Evolutionary conservation across 2,113 vertebrate species (phyloP).

Genomic region (Corythornis vintsioides): DNA sequence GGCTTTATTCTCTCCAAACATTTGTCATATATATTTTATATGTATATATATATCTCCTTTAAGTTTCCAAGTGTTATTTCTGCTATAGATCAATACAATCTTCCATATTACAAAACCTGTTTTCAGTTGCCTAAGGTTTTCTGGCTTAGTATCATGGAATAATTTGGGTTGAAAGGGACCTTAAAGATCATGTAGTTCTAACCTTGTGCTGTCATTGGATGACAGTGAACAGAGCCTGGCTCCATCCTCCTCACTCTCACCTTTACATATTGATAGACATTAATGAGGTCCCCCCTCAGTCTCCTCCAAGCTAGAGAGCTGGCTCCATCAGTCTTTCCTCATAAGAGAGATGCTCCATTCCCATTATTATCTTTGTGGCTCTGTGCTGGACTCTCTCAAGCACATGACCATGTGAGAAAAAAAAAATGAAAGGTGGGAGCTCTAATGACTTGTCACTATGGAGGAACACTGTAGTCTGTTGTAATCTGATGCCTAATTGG

Average conservation of each 20-base stretch:
- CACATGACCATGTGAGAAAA: background rate
- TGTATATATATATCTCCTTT: background rate
- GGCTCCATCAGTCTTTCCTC: too few species aligned
- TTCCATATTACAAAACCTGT: background rate
- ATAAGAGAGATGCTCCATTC: too few species aligned
- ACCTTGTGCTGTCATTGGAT: too few species aligned
- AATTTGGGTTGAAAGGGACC: background rate
- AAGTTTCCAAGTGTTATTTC: background rate
- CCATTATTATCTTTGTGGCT: too few species aligned
- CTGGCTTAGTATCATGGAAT: background rate
- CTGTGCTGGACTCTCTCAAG: too few species aligned
- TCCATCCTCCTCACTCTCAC: too few species aligned
- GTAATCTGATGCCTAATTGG: background rate
- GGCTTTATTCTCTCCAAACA: background rate
- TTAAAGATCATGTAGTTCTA: background rate
- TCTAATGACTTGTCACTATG: background rate
- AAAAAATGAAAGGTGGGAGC: background rate
- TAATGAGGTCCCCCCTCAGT: too few species aligned
- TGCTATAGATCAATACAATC: background rate
- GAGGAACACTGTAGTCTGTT: background rate
- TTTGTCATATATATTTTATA: background rate
- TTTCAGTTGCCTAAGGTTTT: background rate
- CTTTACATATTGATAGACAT: too few species aligned
- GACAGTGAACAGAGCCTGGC: too few species aligned
- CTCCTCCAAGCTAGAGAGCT: too few species aligned